Evolutionary conservation across 2,797 vertebrate species (phyloP), one percentile per base, ranked within the genome.

Genomic region (Cynodonichthys magdalenae): DNA sequence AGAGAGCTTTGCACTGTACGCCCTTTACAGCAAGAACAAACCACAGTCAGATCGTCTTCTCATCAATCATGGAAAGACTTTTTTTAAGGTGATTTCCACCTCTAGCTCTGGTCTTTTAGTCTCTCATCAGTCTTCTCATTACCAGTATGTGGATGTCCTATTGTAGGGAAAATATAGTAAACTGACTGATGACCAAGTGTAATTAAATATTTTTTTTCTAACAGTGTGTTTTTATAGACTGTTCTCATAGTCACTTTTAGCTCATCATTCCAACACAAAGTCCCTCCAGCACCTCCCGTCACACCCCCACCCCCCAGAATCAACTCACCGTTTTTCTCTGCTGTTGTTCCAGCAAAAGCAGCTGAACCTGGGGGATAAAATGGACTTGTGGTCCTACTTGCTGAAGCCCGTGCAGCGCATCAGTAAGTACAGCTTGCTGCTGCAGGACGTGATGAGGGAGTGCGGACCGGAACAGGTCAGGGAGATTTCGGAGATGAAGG

Each of bases 11-110:
- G 90, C 92, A 50, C 80, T 95, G 66, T 95, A 95, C 52, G 93
- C 93, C 1, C 90, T 95, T 62, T 95, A 95, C 89, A 95, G 93
- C 89, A 95, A 95, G 88, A 95, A 95, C 88, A 95, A 94, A 73
- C 94, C 94, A 0, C 92, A 90, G 62, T 95, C 94, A 2, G 94
- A 95, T 49, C 68, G 69, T 64, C 88, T 94, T 15, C 89, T 95
- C 55, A 86, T 92, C 59, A 87, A 87, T 61, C 93, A 94, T 0
- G 93, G 93, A 24, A 87, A 93, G 59, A 62, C 63, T 15, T 95
- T 94, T 75, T 94, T 95, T 77, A 95, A 94, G 93, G 93, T 95
- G 75, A 86, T 76, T 60, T 47, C 11, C 19, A 9, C 20, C 29
- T n/a, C 27, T 15, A 20, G 36, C 36, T 0, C 55, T 15, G 53